These are phyloP conservation scores for Myiozetetes cayanensis DNA, from an alignment of 2,113 vertebrate species.

Conservation along the genomic window DNA sequence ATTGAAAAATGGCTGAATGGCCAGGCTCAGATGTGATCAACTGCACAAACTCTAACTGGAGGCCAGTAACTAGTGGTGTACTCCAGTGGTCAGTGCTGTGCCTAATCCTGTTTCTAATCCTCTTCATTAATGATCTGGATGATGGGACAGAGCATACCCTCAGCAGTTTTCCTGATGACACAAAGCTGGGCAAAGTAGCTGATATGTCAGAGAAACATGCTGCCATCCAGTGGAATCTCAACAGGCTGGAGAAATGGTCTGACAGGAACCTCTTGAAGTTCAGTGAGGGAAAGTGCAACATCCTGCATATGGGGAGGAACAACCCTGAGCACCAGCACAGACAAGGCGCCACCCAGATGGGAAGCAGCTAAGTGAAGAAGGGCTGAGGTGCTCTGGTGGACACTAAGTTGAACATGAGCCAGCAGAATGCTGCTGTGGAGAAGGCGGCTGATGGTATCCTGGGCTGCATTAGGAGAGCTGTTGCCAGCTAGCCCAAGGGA, in stretches of 20 bases:
- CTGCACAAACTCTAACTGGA: neutral
- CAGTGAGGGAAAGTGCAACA: neutral
- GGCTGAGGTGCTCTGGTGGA: no score
- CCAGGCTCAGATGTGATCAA: neutral
- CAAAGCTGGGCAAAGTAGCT: neutral
- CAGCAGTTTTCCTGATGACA: neutral
- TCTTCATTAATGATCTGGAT: neutral
- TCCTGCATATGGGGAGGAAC: neutral
- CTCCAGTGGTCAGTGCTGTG: neutral
- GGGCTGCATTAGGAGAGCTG: neutral
- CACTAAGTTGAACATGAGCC: neutral
- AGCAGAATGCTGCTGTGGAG: neutral
- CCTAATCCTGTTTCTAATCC: neutral
- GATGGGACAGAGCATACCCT: neutral
- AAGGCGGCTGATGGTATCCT: neutral
- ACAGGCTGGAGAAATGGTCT: neutral
- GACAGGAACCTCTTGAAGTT: neutral
- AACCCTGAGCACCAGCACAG: neutral
- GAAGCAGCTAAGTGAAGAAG: neutral
- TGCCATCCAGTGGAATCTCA: neutral
- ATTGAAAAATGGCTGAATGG: neutral
- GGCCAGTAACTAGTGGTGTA: neutral
- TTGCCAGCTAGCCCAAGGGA: neutral
- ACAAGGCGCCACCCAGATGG: neutral
- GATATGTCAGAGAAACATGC: neutral